Evolutionary conservation across 1,140 invertebrate species (phyloP).

Genomic region (Danaus melanippus): DNA sequence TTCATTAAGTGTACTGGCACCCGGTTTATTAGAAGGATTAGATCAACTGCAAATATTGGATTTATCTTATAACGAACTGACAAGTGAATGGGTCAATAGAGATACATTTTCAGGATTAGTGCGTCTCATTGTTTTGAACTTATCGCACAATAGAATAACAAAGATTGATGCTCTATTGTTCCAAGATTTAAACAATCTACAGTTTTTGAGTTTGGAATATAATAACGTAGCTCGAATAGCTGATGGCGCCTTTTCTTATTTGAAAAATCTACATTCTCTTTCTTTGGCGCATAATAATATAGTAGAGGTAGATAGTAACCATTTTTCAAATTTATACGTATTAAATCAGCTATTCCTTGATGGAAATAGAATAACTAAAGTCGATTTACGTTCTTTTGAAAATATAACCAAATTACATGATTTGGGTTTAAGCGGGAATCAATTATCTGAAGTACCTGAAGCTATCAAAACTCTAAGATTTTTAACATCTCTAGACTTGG

Average conservation of each 20-base stretch:
- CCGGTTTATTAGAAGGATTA: slow-evolving; percentile 83
- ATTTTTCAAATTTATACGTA: slow-evolving; percentile 83
- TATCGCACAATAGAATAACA: slow-evolving; percentile 82
- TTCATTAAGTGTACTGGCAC: slow-evolving; percentile 82
- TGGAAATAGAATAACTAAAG: slow-evolving; percentile 79
- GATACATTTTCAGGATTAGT: slow-evolving; percentile 85
- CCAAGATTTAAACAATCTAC: slow-evolving; percentile 82
- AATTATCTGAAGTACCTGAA: slow-evolving; percentile 80
- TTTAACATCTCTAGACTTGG: slow-evolving; percentile 84
- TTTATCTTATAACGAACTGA: slow-evolving; percentile 83
- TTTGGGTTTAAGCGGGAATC: slow-evolving; percentile 85
- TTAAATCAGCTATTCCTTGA: slow-evolving; percentile 83
- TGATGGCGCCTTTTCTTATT: slow-evolving; percentile 82
- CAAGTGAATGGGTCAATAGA: slow-evolving; percentile 83
- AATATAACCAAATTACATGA: slow-evolving; percentile 86
- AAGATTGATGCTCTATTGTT: slow-evolving; percentile 82
- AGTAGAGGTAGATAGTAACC: slow-evolving; percentile 77
- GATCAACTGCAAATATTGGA: slow-evolving; percentile 85
- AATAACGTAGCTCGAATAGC: slow-evolving; percentile 82
- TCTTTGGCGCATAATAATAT: slow-evolving; percentile 84
- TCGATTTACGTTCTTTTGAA: slow-evolving; percentile 83
- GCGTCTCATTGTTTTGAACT: slow-evolving; percentile 81
- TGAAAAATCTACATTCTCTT: slow-evolving; percentile 84
- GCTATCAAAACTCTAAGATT: slow-evolving; percentile 79
- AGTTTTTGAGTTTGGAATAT: slow-evolving; percentile 83